Conservation (phyloP, 2,797 vertebrate species). For the Pteropus rufus region DNA sequence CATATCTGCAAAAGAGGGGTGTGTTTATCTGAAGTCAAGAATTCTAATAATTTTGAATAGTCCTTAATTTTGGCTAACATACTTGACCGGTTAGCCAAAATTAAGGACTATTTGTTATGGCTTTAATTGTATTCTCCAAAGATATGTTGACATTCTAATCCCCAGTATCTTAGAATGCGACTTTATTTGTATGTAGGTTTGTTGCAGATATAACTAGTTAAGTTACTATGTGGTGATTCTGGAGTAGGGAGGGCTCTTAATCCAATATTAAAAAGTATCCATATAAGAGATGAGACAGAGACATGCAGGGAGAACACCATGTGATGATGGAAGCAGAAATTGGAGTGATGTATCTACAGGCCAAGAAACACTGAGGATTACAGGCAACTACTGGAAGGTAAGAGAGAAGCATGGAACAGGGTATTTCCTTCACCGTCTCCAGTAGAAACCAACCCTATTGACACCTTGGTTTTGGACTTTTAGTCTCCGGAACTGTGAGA, state of each 20-base stretch:
- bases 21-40: neutral
- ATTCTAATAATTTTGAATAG: neutral
- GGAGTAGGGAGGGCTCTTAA: neutral
- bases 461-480: neutral
- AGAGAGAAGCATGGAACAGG: neutral
- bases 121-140: neutral
- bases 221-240: neutral
- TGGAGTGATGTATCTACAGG: neutral
- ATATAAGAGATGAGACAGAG: neutral
- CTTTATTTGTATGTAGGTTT: neutral
- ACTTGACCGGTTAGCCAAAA: neutral
- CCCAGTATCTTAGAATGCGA: neutral
- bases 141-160: neutral
- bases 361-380: neutral
- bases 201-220: neutral
- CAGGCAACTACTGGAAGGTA: neutral
- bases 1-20: neutral
- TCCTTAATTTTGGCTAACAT: neutral
- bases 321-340: neutral
- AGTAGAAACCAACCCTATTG: neutral
- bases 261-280: neutral
- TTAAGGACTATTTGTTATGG: neutral
- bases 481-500: neutral
- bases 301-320: neutral
- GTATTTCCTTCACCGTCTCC: neutral